Evolutionary conservation across 2,113 vertebrate species (phyloP).

Genomic region (Microtus pennsylvanicus): DNA sequence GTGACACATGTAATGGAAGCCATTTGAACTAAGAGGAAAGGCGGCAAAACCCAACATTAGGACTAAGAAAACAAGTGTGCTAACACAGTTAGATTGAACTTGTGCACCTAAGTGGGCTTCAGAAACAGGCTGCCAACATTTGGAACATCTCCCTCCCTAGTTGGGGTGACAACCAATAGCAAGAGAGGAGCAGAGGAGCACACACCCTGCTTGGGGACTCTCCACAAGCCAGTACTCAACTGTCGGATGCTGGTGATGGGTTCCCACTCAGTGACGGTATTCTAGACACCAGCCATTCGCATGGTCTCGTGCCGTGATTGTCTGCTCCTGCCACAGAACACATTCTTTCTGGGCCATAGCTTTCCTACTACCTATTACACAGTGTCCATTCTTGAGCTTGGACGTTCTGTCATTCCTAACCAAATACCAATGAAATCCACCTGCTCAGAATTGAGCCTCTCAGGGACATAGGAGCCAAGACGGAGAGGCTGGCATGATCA

Average conservation of each 20-base stretch:
- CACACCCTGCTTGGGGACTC: neutral
- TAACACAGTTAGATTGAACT: neutral
- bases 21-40: constrained; percentile 12
- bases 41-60: neutral
- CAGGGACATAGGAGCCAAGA: neutral
- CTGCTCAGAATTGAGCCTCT: neutral
- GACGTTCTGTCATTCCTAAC: neutral
- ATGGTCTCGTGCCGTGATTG: neutral
- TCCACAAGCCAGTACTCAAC: neutral
- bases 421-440: neutral
- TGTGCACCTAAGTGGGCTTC: neutral
- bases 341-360: neutral
- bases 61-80: neutral
- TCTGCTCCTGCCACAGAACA: neutral
- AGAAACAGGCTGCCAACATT: neutral
- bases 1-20: neutral
- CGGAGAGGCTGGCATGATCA: neutral
- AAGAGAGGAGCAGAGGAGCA: neutral
- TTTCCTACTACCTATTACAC: neutral
- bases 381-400: neutral
- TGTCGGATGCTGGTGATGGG: fast-evolving
- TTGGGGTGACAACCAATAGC: neutral
- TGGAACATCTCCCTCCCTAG: neutral
- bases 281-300: neutral
- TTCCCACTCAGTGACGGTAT: fast-evolving